Base-by-base conservation (phyloP, 2,888 invertebrate species). In the Dynastes hyllus region DNA sequence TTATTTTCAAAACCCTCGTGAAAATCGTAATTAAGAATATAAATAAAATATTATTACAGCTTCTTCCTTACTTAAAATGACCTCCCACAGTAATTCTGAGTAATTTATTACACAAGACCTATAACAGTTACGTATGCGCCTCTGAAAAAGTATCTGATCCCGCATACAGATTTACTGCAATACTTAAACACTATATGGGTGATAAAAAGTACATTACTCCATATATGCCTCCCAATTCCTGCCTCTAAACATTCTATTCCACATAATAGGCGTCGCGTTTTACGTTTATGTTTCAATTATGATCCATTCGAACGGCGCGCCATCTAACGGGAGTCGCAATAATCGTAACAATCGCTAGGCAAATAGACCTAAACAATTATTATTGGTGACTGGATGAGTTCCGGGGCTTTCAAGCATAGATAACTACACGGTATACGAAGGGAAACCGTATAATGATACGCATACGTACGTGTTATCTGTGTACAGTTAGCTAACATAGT, bases 331-430 rank as follows among this genome's bases (percentile, higher is more conserved):
- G 63, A 22, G 63, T 29, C 9, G 22, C 32, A 5, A 63, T 29
- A 63, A 27, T 29, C 63, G 13, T 29, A 63, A 63, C 63, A 27
- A 63, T 29, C 63, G 11, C 11, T 29, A 9, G 32, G 32, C 27
- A 29, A 63, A 63, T 63, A 63, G 22, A 63, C 63, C 63, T 63
- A 63, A 63, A 63, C 32, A 63, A 63, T 29, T 63, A 29, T 63
- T 63, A 29, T 13, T 63, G 32, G 63, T 29, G 13, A 63, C 29
- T 29, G 32, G 22, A 13, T 27, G 63, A 63, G 27, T 63, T 63
- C 63, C 63, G 27, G 32, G 8, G 63, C 63, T 63, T 63, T 63
- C 63, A 6, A 29, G 29, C 32, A 29, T 63, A 11, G 6, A 63
- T 63, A 63, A 63, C 63, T 29, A 4, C 32, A n/a, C 55, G n/a